Percentiles rank a stretch among this genome's conserved stretches.
These are phyloP conservation scores for Ophthalmolycus amberensis DNA, from an alignment of 2,113 vertebrate genomes.

Conservation along the genomic window DNA sequence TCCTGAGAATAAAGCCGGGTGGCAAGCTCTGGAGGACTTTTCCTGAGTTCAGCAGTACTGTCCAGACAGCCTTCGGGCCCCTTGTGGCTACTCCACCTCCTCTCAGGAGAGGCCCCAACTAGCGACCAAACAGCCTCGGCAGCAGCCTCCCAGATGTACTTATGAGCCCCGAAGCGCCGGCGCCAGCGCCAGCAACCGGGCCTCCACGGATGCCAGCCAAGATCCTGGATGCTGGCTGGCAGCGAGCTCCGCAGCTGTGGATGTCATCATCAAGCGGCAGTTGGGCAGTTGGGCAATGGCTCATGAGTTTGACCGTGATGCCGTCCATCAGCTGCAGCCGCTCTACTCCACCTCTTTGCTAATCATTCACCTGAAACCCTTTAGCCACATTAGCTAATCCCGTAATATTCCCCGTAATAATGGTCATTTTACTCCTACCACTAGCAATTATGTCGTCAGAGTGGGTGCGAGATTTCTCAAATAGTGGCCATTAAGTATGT, in stretches of 20 bases:
- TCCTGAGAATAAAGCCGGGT: background rate
- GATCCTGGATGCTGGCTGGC: constrained; percentile 18
- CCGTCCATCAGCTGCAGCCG: too few species aligned
- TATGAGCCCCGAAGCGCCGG: background rate
- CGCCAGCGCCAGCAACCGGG: constrained; percentile 3
- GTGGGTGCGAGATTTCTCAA: constrained; percentile 21
- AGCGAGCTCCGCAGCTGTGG: background rate
- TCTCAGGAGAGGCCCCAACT: constrained; percentile 13
- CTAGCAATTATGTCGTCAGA: constrained; percentile 33
- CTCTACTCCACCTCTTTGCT: background rate
- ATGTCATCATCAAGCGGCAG: constrained; percentile 17
- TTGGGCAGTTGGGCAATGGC: constrained; percentile 4
- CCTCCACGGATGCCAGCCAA: constrained; percentile 24
- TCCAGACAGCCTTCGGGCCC: background rate
- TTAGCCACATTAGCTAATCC: constrained; percentile 35
- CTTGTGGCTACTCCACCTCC: background rate
- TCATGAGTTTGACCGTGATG: background rate
- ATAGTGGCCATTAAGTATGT: constrained; percentile 17
- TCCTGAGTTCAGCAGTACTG: background rate
- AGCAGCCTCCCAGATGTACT: constrained; percentile 18
- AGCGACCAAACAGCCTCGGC: constrained; percentile 17
- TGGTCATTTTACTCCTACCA: constrained; percentile 27
- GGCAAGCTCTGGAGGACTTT: constrained; percentile 3
- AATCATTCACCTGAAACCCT: constrained; percentile 19
- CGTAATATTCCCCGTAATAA: constrained; percentile 31